Base-by-base conservation (phyloP, 2,797 vertebrate genomes). In the Propithecus perrieri region DNA sequence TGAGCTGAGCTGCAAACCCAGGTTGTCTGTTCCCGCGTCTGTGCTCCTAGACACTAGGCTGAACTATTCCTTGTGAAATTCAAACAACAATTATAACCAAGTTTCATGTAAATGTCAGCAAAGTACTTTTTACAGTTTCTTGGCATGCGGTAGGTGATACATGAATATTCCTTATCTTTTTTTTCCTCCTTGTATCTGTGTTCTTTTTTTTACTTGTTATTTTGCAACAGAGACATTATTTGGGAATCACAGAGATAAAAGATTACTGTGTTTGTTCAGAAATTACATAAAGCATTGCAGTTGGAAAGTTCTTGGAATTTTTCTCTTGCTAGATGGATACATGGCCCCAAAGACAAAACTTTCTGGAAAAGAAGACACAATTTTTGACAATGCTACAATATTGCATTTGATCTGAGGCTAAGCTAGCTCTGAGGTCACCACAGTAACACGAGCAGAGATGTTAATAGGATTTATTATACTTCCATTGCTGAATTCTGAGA, bases 161-260 rank as follows among this genome's bases (percentile, higher is more conserved):
- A 33, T 85, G 43, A 55, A 53, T 74, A n/a, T 30, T 46, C 46
- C 26, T 43, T 38, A 38, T 38, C 63, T 12, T 71, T 90, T 84
- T 11, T 35, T 5, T 57, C 38, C 38, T 92, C 55, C 13, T 80
- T 48, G 75, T 33, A 48, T 63, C 24, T 2, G 55, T 74, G 7
- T 35, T 92, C 41, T 74, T 35, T 35, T 50, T 41, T 41, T 65
- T 69, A 89, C n/a, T 89, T 94, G 55, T 26, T 84, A 83, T 78
- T 87, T 92, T 79, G 67, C 0, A n/a, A 86, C 22, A 35, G 22
- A 59, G 65, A 55, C 24, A 35, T 84, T 76, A 76, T 79, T 85
- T 94, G 76, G 35, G 26, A 87, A 57, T 33, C 50, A 83, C 41
- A 84, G 30, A 91, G 50, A 79, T 43, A 90, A 95, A 95, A 97